Base-by-base conservation (phyloP, 2,888 invertebrate genomes). In the Ecliptopera silaceata region DNA sequence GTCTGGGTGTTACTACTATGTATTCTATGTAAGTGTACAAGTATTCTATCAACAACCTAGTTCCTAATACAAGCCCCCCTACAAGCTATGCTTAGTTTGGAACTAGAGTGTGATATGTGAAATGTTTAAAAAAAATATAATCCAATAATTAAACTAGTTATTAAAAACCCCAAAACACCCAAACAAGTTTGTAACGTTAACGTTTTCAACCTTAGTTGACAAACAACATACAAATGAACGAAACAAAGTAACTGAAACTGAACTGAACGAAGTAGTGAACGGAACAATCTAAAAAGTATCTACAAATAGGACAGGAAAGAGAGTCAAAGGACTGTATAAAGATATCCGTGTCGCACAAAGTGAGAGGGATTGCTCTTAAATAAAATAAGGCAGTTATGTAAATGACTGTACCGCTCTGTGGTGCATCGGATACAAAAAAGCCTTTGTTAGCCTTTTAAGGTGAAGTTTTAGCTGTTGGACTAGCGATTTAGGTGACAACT, bases 301-400 rank as follows among this genome's bases (percentile, higher is more conserved):
- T 38, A 26, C 32, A 54, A 51, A 59, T 65, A 69, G 61, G 57
- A 51, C 43, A 52, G 38, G 61, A 59, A 64, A 61, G 65, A 59
- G 38, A 59, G 36, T 51, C 70, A 67, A 65, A 68, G 68, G 68
- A 76, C 75, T 75, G 75, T 77, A 83, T 83, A 78, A 80, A 83
- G 79, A 80, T 81, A 84, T 80, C 73, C 72, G 66, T 72, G 75
- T 75, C 72, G 71, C 70, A 73, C 75, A 71, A 74, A 78, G 77
- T 80, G 75, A 76, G 77, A 69, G 70, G 65, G 70, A 65, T 73
- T 72, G 69, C 72, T 81, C 77, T 80, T 80, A 81, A 84, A 85
- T 79, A 77, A 81, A 80, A 80, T 86, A 83, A 86, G 83, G 80
- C 76, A 80, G 84, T 84, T 87, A 88, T 86, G 86, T 82, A 85